Percentiles rank a stretch among this genome's conserved stretches.
phyloP scores from a whole-genome alignment of 2,888 invertebrate species.

The Pilophorus perplexus region DNA sequence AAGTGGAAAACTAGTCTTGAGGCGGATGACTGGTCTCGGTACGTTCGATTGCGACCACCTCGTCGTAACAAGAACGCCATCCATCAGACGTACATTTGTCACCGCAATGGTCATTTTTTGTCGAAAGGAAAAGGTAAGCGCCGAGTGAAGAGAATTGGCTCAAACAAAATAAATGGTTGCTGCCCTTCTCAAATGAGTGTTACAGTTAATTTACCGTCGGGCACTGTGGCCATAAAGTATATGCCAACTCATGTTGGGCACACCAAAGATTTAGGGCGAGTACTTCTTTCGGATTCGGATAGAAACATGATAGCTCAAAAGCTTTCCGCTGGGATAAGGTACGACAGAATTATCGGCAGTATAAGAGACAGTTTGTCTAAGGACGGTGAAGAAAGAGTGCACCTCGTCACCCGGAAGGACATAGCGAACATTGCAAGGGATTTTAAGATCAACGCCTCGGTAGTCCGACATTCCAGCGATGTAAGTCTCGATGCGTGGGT shows the following conservation, averaged over 20 bases:
- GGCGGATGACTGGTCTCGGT: no score
- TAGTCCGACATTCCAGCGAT: neutral
- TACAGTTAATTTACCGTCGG: neutral
- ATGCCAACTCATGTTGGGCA: slow-evolving; percentile 16
- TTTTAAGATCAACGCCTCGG: neutral
- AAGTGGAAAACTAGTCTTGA: slow-evolving; percentile 12
- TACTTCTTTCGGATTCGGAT: neutral
- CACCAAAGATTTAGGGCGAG: slow-evolving; percentile 4
- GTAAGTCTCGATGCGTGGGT: slow-evolving; percentile 10
- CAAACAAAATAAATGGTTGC: slow-evolving; percentile 27
- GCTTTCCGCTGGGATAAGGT: slow-evolving; percentile 7
- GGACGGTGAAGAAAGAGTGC: slow-evolving; percentile 1
- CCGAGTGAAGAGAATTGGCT: neutral
- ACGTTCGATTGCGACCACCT: neutral
- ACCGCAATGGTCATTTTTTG: slow-evolving; percentile 11
- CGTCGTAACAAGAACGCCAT: neutral
- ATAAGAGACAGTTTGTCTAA: neutral
- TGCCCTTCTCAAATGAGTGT: slow-evolving; percentile 16
- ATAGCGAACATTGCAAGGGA: slow-evolving; percentile 15
- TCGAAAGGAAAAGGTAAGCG: slow-evolving; percentile 5
- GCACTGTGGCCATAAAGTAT: slow-evolving; percentile 3
- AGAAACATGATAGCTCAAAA: slow-evolving; percentile 17
- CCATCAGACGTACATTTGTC: neutral
- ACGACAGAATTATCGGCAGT: neutral
- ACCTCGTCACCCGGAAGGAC: slow-evolving; percentile 20